Evolutionary conservation across 1,140 invertebrate species (phyloP).

Genomic region (Mamestra configurata): DNA sequence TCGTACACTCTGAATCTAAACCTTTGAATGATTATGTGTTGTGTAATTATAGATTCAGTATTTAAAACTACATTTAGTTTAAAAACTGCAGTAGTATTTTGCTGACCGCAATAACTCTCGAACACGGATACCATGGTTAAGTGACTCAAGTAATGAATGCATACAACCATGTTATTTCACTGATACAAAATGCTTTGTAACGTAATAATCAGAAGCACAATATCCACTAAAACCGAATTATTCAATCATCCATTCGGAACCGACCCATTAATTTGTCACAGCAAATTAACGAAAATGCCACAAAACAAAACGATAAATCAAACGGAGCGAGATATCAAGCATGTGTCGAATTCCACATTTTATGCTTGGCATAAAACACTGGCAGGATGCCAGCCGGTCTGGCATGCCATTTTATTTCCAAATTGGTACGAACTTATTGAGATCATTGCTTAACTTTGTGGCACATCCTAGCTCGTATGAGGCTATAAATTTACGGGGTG

Average conservation of each 20-base stretch:
- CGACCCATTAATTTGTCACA: constrained; percentile 31
- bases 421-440: constrained; percentile 65
- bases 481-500: constrained; percentile 21
- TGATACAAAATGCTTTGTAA: not conserved
- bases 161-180: not conserved
- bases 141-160: no score
- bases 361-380: constrained; percentile 59
- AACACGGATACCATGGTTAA: no score
- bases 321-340: constrained; percentile 39
- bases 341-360: constrained; percentile 55
- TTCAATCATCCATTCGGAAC: constrained; percentile 15
- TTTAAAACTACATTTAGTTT: no score
- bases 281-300: constrained; percentile 24
- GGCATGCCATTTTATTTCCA: constrained; percentile 56
- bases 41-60: no score
- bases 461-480: constrained; percentile 21
- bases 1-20: no score
- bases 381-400: constrained; percentile 55
- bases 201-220: not conserved
- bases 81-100: no score
- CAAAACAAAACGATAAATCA: constrained; percentile 55
- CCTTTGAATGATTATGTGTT: no score
- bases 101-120: no score
- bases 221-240: constrained; percentile 14
- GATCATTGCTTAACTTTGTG: constrained; percentile 60